Evolutionary conservation across 2,113 vertebrate species (phyloP), one percentile per base, ranked within the genome.

Genomic region (Salvelinus alpinus): DNA sequence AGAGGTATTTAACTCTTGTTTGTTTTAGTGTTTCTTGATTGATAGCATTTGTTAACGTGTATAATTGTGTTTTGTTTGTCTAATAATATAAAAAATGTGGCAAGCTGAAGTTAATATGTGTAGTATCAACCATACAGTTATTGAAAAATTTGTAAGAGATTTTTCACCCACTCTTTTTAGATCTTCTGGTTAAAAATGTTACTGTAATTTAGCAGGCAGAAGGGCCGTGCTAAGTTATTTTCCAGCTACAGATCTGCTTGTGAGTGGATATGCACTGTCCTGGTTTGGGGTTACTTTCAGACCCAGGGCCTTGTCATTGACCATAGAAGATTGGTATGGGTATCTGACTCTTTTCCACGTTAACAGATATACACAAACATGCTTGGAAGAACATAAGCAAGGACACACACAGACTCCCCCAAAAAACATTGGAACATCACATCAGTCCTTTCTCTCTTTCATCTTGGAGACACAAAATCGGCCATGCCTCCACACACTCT

Each of bases 401-500:
- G 20, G 1, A 57, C 54, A 20, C 54, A 57, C 59, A 62, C 59
- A 62, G 20, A 24, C n/a, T 9, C n/a, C 18, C 7, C 6, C 7
- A 24, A 62, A 60, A 62, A 62, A 22, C n/a, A 62, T 62, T 62
- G 6, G 4, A 57, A 57, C 54, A 57, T 57, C 20, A 22, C 16
- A 62, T 11, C 59, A 62, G 59, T 62, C n/a, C 18, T 22, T 62
- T 24, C n/a, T 16, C 59, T 62, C 7, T 62, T 24, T 62, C n/a
- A 22, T 67, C 9, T 14, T 67, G 74, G 78, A 87, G 80, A 82
- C 88, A 85, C 54, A 22, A 22, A 79, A 74, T 84, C 78, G 78
- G 81, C 71, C 75, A 80, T 66, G 79, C 79, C 80, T 85, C 72
- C 66, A 75, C 54, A 14, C 85, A 81, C 79, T 77, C 79, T 85